Base-by-base conservation (phyloP, 2,113 vertebrate genomes). In the Semnornis frantzii region DNA sequence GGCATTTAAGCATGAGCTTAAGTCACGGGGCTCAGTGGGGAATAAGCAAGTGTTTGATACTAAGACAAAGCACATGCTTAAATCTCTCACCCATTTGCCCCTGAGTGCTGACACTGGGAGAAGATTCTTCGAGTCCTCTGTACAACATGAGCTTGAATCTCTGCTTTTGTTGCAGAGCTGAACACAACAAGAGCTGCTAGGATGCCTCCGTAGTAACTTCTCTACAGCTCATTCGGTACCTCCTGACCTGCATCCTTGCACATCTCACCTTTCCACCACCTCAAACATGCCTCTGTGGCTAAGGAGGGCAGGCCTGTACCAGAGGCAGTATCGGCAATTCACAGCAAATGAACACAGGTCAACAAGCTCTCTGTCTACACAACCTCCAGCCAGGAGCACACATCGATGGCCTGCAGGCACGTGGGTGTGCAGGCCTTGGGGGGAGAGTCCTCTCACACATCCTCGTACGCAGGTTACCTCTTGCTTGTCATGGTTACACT, bases 401-500 rank as follows among this genome's bases (percentile, higher is more conserved):
- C 78, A 87, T 27, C 8, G 14, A 78, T 0, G 52, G 79, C 91
- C 92, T 95, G 91, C 60, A 15, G 78, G 57, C 83, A 70, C 19
- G 54, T 94, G 83, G 39, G 52, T 87, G 50, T 93, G 87, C 87
- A 81, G 71, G 83, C 86, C 79, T 85, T 76, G 76, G 82, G 75
- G 87, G 75, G 15, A 88, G 44, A 91, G 69, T 86, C 86, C 97
- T 81, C 87, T 93, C 93, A 94, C 96, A 63, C 69, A 94, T 90
- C 95, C 94, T 95, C 91, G 96, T 75, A 94, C 57, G 68, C 92
- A 80, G 85, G 91, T 97, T 98, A 99, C 99, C 99, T 99, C 99
- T 97, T 98, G 99, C 58, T 98, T 98, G 97, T 99, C 98, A 54
- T 98, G 98, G 96, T 98, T 98, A 98, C 98, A 99, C 97, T 98